These are phyloP conservation scores for Tretioscincus oriximinensis DNA, from an alignment of 2,113 vertebrate species.

Conservation along the genomic window DNA sequence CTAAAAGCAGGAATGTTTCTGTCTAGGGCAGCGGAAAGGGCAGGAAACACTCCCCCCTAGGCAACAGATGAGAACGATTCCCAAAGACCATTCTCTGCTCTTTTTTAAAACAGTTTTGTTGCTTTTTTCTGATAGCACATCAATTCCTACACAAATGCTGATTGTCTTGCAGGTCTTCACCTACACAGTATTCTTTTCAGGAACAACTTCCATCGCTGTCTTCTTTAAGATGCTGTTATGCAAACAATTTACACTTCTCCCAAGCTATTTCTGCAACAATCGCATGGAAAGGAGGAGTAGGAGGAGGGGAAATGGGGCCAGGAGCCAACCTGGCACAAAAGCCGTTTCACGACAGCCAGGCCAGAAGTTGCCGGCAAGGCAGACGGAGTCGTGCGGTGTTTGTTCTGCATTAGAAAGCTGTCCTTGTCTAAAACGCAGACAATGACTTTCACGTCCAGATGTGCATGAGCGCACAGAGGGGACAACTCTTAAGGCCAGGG, in stretches of 20 bases:
- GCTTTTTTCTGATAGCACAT: no score
- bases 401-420: slow-evolving; percentile 23
- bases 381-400: slow-evolving; percentile 5
- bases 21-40: no score
- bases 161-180: not conserved
- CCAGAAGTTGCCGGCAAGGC: slow-evolving; percentile 12
- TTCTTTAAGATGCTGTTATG: slow-evolving; percentile 16
- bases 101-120: no score
- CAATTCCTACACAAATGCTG: not conserved
- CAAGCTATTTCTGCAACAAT: not conserved
- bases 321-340: slow-evolving; percentile 13
- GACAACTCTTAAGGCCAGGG: slow-evolving; percentile 4
- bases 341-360: not conserved
- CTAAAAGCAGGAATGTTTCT: no score
- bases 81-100: no score
- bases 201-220: slow-evolving; percentile 37
- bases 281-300: slow-evolving; percentile 23
- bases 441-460: not conserved
- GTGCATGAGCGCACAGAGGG: not conserved
- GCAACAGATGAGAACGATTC: no score
- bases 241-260: slow-evolving; percentile 36
- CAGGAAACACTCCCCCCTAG: no score
- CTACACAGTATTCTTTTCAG: slow-evolving; percentile 19
- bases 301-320: not conserved
- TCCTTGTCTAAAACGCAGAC: slow-evolving; percentile 22